phyloP scores from a whole-genome alignment of 2,113 vertebrate species.

The Gavia stellata region DNA sequence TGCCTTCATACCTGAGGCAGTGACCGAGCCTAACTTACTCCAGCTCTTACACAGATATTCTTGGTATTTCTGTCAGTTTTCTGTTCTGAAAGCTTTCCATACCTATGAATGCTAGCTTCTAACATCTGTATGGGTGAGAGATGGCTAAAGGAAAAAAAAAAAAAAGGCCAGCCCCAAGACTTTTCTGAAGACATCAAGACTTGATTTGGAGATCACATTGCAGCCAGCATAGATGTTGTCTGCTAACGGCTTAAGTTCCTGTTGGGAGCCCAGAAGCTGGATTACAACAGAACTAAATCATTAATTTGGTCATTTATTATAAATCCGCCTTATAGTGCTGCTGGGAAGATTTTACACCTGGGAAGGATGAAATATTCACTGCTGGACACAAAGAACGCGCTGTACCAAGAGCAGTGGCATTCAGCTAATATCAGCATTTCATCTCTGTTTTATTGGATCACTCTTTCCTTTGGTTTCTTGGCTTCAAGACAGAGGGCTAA shows the following conservation, averaged over 20 bases:
- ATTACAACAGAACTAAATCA: background rate
- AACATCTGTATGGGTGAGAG: background rate
- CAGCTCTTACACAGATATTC: background rate
- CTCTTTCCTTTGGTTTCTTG: conserved; percentile 24
- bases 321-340: background rate
- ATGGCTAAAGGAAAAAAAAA: background rate
- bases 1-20: background rate
- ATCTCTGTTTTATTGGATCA: conserved; percentile 22
- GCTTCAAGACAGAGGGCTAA: conserved; percentile 21
- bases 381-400: background rate
- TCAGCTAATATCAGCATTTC: conserved; percentile 36
- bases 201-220: background rate
- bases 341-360: conserved; percentile 47
- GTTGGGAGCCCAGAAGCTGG: background rate
- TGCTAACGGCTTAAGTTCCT: background rate
- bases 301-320: conserved; percentile 28
- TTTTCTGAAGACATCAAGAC: background rate
- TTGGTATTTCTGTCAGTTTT: background rate
- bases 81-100: background rate
- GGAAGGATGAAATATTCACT: conserved; percentile 41
- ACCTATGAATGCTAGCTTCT: background rate
- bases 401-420: conserved; percentile 11
- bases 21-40: background rate
- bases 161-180: background rate
- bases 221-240: background rate